Evolutionary conservation across 2,888 invertebrate genomes (phyloP).

Genomic region (Phlogophora meticulosa): DNA sequence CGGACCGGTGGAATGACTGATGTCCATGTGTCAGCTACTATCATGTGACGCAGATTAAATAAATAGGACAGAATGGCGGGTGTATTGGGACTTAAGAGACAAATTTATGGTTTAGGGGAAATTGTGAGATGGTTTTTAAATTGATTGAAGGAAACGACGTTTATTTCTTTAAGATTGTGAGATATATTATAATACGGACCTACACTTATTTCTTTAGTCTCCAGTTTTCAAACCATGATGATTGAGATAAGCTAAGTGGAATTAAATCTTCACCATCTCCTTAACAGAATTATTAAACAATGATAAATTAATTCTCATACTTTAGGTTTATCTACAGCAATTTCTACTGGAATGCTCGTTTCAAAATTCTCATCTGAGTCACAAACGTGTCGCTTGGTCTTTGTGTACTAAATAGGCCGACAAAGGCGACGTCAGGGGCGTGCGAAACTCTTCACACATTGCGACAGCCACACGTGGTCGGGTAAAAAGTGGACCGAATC

Average conservation of each 20-base stretch:
- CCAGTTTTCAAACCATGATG: too few relatives aligned
- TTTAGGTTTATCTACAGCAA: background rate
- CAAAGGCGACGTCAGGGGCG: conserved; percentile 72
- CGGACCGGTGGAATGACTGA: conserved; percentile 83
- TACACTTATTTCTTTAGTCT: background rate
- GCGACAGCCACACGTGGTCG: conserved; percentile 73
- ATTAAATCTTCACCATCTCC: too few relatives aligned
- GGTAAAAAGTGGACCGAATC: conserved; percentile 66
- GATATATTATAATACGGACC: background rate
- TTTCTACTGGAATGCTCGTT: background rate
- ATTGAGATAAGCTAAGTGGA: too few relatives aligned
- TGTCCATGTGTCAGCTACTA: conserved; percentile 85
- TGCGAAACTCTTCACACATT: conserved; percentile 84
- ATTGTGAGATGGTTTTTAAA: conserved; percentile 43
- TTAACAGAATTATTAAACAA: too few relatives aligned
- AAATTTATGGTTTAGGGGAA: conserved; percentile 48
- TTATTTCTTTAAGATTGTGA: conserved; percentile 45
- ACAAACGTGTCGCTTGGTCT: conserved; percentile 47
- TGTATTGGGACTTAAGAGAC: conserved; percentile 24
- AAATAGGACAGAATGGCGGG: conserved; percentile 46
- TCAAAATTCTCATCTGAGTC: conserved; percentile 14
- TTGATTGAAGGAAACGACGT: conserved; percentile 23
- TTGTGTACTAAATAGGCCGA: conserved; percentile 53
- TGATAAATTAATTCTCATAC: background rate
- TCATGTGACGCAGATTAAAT: conserved; percentile 75